phyloP scores from a whole-genome alignment of 2,113 vertebrate genomes.

The Melierax canorus region DNA sequence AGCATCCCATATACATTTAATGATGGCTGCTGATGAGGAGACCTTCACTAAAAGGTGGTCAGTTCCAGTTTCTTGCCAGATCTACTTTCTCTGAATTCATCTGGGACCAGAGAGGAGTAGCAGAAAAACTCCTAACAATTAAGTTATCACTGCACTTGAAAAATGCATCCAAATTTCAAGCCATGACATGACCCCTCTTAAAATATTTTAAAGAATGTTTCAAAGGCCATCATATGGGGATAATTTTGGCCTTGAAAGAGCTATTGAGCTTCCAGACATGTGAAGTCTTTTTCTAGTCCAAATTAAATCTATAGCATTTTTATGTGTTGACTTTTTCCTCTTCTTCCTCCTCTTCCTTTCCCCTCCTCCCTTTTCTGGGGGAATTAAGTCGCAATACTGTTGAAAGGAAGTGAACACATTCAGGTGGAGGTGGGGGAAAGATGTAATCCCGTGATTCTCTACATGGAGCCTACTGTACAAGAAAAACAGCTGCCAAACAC shows the following conservation, averaged over 20 bases:
- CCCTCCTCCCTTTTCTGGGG: neutral
- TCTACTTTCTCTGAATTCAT: neutral
- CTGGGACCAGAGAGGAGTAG: neutral
- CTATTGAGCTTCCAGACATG: neutral
- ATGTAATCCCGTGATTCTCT: neutral
- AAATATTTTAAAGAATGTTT: neutral
- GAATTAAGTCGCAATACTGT: neutral
- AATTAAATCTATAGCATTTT: neutral
- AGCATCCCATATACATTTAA: accelerated
- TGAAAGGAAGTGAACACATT: conserved; percentile 50
- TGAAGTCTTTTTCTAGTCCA: neutral
- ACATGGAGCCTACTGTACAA: neutral
- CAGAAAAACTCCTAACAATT: neutral
- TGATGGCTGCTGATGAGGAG: neutral
- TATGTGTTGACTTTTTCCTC: neutral
- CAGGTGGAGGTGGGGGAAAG: neutral
- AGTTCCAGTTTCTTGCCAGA: neutral
- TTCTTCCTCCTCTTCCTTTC: neutral
- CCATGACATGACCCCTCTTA: neutral
- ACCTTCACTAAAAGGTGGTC: neutral
- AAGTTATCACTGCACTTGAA: neutral
- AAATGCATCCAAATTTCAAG: neutral
- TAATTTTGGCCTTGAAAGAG: neutral
- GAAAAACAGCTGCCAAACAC: conserved; percentile 23
- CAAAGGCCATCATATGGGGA: neutral